Evolutionary conservation across 1,140 invertebrate genomes (phyloP).

Genomic region (Akabosia matsudoensis): DNA sequence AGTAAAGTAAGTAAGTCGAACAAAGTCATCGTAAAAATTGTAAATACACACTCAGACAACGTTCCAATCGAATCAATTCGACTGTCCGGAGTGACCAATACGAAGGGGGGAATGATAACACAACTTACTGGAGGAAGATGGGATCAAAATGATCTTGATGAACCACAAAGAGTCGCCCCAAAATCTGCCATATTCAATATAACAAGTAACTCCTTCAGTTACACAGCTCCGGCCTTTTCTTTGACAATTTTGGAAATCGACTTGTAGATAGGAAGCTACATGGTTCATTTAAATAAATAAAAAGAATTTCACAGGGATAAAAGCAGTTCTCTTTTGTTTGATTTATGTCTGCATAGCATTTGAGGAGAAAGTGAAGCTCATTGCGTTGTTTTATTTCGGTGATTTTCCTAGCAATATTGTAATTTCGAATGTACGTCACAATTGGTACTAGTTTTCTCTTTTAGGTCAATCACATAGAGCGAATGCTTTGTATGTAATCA

Average conservation of each 20-base stretch:
- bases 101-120: not conserved
- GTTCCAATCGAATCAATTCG: not conserved
- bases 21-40: not conserved
- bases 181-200: not conserved
- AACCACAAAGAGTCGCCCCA: not conserved
- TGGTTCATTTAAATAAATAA: not conserved
- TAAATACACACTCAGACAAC: conserved; percentile 3
- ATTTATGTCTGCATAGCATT: no score
- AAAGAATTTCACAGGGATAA: no score
- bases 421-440: no score
- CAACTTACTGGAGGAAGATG: not conserved
- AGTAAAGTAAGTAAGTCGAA: not conserved
- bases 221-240: not conserved
- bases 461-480: no score
- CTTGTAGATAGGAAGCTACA: not conserved
- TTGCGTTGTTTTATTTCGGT: no score
- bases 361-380: no score
- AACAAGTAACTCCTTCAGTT: conserved; percentile 9
- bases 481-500: no score
- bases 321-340: no score
- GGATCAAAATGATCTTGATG: conserved; percentile 5
- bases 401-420: no score
- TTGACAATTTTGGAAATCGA: conserved; percentile 11
- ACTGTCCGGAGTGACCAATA: not conserved
- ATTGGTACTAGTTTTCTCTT: no score